A percentile compares a stretch with the other conserved stretches of the same genome.
phyloP scores from a whole-genome alignment of 2,888 invertebrate species.

The Caenorhabditis panamensis region DNA sequence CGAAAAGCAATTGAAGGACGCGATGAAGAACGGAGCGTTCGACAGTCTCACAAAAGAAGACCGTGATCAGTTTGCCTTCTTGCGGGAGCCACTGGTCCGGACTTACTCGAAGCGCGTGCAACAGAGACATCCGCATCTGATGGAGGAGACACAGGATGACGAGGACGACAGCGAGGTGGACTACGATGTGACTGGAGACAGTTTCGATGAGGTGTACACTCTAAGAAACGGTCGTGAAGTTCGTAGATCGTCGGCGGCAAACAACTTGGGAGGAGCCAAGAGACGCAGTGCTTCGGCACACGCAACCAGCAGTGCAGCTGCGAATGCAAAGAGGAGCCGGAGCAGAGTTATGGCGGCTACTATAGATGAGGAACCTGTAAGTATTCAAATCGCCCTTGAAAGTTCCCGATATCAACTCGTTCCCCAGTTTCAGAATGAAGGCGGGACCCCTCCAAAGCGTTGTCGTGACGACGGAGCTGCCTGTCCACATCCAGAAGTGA shows the following conservation, averaged over 20 bases:
- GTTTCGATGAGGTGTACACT: constrained; percentile 52
- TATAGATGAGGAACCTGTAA: constrained; percentile 59
- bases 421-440: constrained; percentile 43
- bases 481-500: constrained; percentile 25
- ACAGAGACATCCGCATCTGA: constrained; percentile 49
- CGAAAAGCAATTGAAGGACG: constrained; percentile 65
- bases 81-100: constrained; percentile 52
- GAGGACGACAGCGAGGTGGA: constrained; percentile 67
- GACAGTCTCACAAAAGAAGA: constrained; percentile 63
- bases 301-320: constrained; percentile 20
- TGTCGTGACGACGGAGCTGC: constrained; percentile 45
- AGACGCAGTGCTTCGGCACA: constrained; percentile 44
- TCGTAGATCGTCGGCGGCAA: constrained; percentile 41
- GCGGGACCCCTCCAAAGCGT: constrained; percentile 55
- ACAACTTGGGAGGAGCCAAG: constrained; percentile 7
- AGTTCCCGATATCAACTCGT: neutral
- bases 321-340: constrained; percentile 59
- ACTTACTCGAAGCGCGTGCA: constrained; percentile 58
- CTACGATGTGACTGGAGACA: constrained; percentile 68
- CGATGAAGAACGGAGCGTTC: constrained; percentile 64
- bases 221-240: constrained; percentile 50
- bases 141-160: constrained; percentile 51
- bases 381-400: neutral
- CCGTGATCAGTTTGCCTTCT: constrained; percentile 56
- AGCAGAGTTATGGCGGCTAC: constrained; percentile 56